Percentiles rank a stretch among this genome's conserved stretches.
Conservation (phyloP, 2,113 vertebrate species). For the Atherinomorus stipes region DNA sequence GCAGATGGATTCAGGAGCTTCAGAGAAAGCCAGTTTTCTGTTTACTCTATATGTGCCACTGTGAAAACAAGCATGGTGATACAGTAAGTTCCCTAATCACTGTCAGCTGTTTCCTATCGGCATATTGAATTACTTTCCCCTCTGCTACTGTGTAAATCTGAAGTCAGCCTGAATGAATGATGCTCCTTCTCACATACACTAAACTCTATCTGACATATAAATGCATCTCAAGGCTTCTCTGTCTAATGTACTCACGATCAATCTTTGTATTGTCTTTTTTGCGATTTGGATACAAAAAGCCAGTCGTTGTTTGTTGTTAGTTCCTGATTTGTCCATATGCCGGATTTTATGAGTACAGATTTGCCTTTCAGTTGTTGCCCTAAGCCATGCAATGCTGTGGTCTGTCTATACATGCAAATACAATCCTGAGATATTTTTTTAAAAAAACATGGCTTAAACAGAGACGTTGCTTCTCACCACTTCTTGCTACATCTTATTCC, state of each 20-base stretch:
- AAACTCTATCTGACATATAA: not conserved
- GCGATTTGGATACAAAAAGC: not conserved
- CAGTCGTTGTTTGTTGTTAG: not conserved
- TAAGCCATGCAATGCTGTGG: too few relatives aligned
- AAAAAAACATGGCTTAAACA: too few relatives aligned
- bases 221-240: not conserved
- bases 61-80: conserved; percentile 38
- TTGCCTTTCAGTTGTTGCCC: not conserved
- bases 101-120: conserved; percentile 57
- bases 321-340: not conserved
- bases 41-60: conserved; percentile 29
- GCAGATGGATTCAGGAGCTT: not conserved
- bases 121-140: conserved; percentile 45
- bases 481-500: not conserved
- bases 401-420: too few relatives aligned
- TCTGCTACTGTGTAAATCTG: conserved; percentile 35
- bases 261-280: not conserved
- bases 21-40: not conserved
- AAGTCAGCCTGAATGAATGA: conserved; percentile 19
- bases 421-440: too few relatives aligned
- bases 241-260: not conserved
- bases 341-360: not conserved
- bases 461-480: too few relatives aligned
- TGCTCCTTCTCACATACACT: not conserved
- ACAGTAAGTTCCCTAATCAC: conserved; percentile 33